phyloP scores from a whole-genome alignment of 2,888 invertebrate genomes.

The Operophtera brumata region DNA sequence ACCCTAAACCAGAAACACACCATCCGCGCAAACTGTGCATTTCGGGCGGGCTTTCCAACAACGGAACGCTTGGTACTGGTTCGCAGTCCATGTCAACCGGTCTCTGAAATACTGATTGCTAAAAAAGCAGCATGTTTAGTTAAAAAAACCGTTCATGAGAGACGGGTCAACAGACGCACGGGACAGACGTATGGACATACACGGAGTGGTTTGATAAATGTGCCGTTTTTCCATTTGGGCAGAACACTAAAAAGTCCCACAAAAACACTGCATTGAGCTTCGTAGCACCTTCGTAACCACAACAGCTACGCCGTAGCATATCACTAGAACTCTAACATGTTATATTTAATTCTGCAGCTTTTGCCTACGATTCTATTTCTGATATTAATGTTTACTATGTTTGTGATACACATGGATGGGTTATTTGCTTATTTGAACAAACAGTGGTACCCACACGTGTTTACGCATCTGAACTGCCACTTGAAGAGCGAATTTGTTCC shows the following conservation, averaged over 20 bases:
- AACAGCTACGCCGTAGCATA: conserved; percentile 7
- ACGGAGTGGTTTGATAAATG: no score
- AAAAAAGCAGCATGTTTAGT: no score
- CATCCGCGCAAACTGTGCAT: no score
- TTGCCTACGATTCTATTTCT: conserved; percentile 12
- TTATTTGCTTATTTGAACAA: conserved; percentile 25
- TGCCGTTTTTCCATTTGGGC: no score
- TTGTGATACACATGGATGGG: conserved; percentile 23
- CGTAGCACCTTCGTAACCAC: conserved; percentile 10
- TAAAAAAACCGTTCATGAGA: conserved; percentile 4
- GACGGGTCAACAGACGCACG: no score
- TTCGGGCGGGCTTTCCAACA: no score
- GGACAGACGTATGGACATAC: no score
- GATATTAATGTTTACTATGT: conserved; percentile 18
- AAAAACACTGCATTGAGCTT: neutral
- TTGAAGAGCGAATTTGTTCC: conserved; percentile 18
- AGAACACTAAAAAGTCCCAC: neutral
- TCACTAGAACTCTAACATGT: neutral
- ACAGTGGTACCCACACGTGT: conserved; percentile 18
- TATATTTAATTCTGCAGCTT: conserved; percentile 1
- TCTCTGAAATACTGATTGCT: no score
- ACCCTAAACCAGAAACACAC: no score
- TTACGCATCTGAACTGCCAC: conserved; percentile 25
- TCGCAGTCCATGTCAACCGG: no score
- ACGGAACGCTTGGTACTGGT: no score